Evolutionary conservation across 2,797 vertebrate species (phyloP), one percentile per base, ranked within the genome.

Genomic region (Mionectes olivaceus): DNA sequence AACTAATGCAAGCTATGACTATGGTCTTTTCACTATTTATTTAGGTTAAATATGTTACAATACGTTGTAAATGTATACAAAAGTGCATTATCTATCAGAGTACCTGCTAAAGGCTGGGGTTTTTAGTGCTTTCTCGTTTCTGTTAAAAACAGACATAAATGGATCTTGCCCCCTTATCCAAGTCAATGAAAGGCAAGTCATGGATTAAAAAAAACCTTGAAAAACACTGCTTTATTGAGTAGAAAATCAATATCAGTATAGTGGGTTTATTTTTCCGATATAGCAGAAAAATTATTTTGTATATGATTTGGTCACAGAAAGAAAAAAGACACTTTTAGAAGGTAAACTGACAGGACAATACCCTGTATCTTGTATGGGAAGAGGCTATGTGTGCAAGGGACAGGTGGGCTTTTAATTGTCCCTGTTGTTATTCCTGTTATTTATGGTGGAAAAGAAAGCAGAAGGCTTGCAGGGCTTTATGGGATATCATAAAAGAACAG

Each of bases 231-330:
- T 35, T 50, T 90, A 52, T 50, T 44, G 46, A 92, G 44, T 23
- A 73, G 63, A 84, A 93, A 94, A 90, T 92, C 78, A 85, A 91
- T 77, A 77, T 4, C 14, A 32, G 41, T 49, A 59, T 76, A 78
- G 39, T 35, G 21, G 77, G 32, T 74, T 79, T 74, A 63, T 88
- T 80, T 87, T 82, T 60, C 41, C 57, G 79, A 64, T n/a, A 63
- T 12, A 41, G 49, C 44, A 52, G 39, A 55, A 93, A 68, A 73
- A 78, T 76, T 90, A 64, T 83, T 93, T 93, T 87, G n/a, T 44
- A 37, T 61, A 87, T 73, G 19, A 74, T 80, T 77, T 74, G 33
- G 39, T 56, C 65, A 75, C 52, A 79, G 53, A 61, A 52, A 89
- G 14, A 70, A 11, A 82, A 79, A 73, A 94, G 39, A 83, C 22